phyloP scores from a whole-genome alignment of 2,888 invertebrate genomes.

The Melieria crassipennis region DNA sequence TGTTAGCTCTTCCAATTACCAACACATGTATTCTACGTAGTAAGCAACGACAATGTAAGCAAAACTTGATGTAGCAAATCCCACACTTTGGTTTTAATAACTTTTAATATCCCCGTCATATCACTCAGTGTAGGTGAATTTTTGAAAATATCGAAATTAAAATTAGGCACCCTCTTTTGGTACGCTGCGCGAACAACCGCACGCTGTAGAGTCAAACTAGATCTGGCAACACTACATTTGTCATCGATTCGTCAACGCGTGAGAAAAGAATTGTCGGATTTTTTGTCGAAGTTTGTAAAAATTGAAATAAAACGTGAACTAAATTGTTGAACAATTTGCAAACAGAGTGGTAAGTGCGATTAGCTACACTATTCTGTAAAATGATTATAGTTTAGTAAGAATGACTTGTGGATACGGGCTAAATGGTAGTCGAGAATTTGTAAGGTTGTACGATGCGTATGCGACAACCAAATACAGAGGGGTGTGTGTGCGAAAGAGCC shows the following conservation, averaged over 20 bases:
- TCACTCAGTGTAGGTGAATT: too few relatives aligned
- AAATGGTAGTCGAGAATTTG: background rate
- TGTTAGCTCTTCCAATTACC: too few relatives aligned
- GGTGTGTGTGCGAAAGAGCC: slow-evolving; percentile 6
- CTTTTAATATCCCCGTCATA: too few relatives aligned
- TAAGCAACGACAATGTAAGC: too few relatives aligned
- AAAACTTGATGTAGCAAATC: too few relatives aligned
- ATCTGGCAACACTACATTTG: slow-evolving; percentile 20
- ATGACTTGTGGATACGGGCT: background rate
- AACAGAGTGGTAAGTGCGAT: slow-evolving; percentile 25
- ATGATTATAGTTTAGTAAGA: background rate
- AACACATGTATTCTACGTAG: too few relatives aligned
- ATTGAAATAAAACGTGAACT: slow-evolving; percentile 26
- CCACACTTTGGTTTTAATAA: too few relatives aligned
- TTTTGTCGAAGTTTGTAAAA: slow-evolving; percentile 21
- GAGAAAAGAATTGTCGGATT: slow-evolving; percentile 27
- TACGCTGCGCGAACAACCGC: too few relatives aligned
- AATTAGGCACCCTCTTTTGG: too few relatives aligned
- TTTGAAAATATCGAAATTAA: too few relatives aligned
- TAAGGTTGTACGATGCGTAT: background rate
- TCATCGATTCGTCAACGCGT: slow-evolving; percentile 35
- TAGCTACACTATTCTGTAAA: background rate
- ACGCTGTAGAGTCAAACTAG: background rate
- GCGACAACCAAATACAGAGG: background rate
- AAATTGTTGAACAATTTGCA: slow-evolving; percentile 25